These are phyloP conservation scores for Platanista minor DNA, from an alignment of 2,113 vertebrate species.

Conservation along the genomic window DNA sequence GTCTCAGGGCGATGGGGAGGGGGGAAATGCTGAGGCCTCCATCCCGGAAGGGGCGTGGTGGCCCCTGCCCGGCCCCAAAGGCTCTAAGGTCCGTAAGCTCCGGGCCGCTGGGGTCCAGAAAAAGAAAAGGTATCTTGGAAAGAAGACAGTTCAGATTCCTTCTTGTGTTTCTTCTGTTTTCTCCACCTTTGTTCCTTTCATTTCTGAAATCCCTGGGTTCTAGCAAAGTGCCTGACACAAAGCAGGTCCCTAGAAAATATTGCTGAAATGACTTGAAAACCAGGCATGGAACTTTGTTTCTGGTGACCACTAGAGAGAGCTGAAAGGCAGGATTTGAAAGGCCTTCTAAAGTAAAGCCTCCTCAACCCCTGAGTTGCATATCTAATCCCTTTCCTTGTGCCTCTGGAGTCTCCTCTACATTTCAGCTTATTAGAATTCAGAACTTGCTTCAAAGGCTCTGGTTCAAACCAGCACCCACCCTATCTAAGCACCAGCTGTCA, in stretches of 20 bases:
- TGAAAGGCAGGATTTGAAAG: slow-evolving; percentile 37
- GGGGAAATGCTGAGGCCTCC: background rate
- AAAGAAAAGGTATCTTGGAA: slow-evolving; percentile 13
- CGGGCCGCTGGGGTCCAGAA: background rate
- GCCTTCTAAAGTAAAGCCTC: background rate
- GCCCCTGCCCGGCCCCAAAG: background rate
- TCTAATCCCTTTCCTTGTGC: background rate
- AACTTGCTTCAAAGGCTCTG: background rate
- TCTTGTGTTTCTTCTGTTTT: slow-evolving; percentile 7
- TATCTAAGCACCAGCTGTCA: slow-evolving; percentile 14
- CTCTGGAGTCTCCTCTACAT: background rate
- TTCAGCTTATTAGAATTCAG: slow-evolving; percentile 24
- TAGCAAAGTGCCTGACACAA: background rate
- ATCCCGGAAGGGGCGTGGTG: accelerated
- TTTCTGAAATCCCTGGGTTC: slow-evolving; percentile 11
- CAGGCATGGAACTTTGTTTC: background rate
- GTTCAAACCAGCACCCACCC: background rate
- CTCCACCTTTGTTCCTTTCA: slow-evolving; percentile 23
- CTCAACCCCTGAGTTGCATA: background rate
- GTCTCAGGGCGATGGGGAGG: background rate
- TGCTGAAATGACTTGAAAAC: slow-evolving; percentile 21
- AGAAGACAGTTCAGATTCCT: background rate
- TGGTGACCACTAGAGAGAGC: slow-evolving; percentile 54
- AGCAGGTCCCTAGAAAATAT: background rate
- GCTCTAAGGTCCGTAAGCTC: background rate